Base-by-base conservation (phyloP, 2,113 vertebrate genomes). In the Tachuris rubrigastra region DNA sequence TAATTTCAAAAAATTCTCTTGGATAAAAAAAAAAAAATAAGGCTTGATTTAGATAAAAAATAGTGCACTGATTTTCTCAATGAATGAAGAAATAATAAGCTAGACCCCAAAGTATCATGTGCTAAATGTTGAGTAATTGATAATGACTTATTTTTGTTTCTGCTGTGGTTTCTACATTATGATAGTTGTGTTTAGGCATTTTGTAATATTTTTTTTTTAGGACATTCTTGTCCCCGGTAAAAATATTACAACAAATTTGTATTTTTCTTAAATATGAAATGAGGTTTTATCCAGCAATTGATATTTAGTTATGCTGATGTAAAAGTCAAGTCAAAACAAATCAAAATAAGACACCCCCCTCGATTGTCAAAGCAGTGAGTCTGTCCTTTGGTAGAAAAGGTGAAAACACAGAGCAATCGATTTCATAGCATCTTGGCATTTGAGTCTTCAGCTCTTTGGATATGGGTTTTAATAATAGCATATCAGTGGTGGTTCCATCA, bases 341-440 rank as follows among this genome's bases (percentile, higher is more conserved):
- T 27, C 1, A 46, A 72, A 60, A 22, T 5, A 22, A 8, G 16
- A 6, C 0, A 27, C 3, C 0, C 2, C 8, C 13, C 2, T 27
- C n/a, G 8, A 35, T 44, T 50, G 39, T n/a, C 7, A 59, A 56
- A 55, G 12, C 31, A 49, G 8, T n/a, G 73, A 23, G 18, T 35
- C 14, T 1, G 0, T 41, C 76, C 22, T 66, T 77, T 59, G 20
- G 9, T 28, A 83, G 62, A 44, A 95, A 76, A 80, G 5, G 14
- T 76, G 28, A 69, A 85, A 93, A 75, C 9, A 31, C 2, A 25
- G 58, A 79, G 14, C 14, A 56, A 17, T 25, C 90, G 33, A 20
- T 49, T 75, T 41, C 11, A 17, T 59, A 68, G 28, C 0, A 1
- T 79, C 19, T 78, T 87, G 58, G 56, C 13, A 72, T 62, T 31